These are phyloP conservation scores for Ephydatia muelleri DNA, from an alignment of 37 sponge, comb jelly and placozoan species.

Conservation along the genomic window DNA sequence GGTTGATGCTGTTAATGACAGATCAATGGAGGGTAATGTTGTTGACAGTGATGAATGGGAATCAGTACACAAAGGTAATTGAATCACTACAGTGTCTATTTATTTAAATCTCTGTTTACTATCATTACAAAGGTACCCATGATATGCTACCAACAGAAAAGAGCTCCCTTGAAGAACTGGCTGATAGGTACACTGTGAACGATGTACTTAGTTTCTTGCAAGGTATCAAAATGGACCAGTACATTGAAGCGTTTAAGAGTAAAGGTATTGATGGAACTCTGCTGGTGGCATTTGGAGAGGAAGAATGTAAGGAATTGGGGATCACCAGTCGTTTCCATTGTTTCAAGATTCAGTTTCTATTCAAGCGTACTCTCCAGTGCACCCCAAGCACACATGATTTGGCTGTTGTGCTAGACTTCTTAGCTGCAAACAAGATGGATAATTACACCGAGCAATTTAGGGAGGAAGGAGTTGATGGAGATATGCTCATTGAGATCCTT, in stretches of 20 bases:
- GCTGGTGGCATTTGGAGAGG: slow-evolving; percentile 2
- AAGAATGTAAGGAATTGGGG: not conserved
- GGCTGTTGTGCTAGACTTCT: slow-evolving; percentile 7
- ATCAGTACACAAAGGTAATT: too few species aligned
- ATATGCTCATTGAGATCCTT: slow-evolving; percentile 24
- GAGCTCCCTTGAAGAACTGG: not conserved
- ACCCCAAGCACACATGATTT: not conserved
- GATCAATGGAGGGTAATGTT: not conserved
- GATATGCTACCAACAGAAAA: not conserved
- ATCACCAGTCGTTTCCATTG: too few species aligned
- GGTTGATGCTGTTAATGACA: not conserved
- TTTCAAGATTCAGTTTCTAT: too few species aligned
- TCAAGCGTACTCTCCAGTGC: not conserved
- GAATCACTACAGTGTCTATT: too few species aligned
- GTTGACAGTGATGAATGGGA: too few species aligned
- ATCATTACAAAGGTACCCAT: too few species aligned
- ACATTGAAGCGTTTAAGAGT: not conserved
- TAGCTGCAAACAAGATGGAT: too few species aligned
- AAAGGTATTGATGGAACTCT: slow-evolving; percentile 39
- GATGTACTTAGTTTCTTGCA: slow-evolving; percentile 18
- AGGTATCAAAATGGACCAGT: slow-evolving; percentile 12
- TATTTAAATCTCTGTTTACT: too few species aligned
- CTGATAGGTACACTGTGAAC: not conserved
- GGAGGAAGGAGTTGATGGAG: slow-evolving; percentile 34
- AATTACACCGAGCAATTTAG: slow-evolving; percentile 7